Conservation (phyloP, 1,140 invertebrate genomes). For the Pemphigus obesinymphae region DNA sequence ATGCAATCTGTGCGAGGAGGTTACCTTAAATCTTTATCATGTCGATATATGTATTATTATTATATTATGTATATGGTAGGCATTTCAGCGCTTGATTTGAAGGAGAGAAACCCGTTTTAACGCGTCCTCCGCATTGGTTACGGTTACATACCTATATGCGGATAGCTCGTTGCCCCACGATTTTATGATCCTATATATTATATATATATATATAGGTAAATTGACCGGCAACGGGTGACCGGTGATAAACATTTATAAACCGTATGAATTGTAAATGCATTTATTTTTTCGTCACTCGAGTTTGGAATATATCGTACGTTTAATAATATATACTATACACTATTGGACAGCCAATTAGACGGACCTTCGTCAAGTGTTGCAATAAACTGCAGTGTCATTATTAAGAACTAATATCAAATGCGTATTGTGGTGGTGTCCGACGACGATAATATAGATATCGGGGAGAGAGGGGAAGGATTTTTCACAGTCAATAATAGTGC, state of each 20-base stretch:
- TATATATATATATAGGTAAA: too few species aligned
- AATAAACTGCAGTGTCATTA: neutral
- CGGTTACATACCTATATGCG: neutral
- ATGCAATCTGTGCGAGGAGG: too few species aligned
- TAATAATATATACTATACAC: too few species aligned
- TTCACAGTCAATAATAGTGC: too few species aligned
- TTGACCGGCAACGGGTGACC: neutral
- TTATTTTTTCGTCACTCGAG: neutral
- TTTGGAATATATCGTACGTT: neutral
- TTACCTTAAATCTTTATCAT: neutral
- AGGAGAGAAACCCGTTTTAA: constrained; percentile 22
- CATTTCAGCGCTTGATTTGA: neutral
- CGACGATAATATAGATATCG: too few species aligned
- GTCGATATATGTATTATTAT: neutral
- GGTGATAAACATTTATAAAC: constrained; percentile 1
- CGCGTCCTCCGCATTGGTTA: neutral
- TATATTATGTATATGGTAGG: neutral
- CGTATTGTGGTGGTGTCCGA: neutral
- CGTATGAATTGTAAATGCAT: constrained; percentile 9
- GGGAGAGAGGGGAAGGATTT: too few species aligned
- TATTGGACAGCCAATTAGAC: neutral
- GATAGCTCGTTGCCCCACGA: neutral
- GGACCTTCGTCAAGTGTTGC: neutral
- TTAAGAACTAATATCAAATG: neutral
- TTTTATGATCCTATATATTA: neutral